phyloP scores from a whole-genome alignment of 2,888 invertebrate species.

The Agonopterix alstromeriana region DNA sequence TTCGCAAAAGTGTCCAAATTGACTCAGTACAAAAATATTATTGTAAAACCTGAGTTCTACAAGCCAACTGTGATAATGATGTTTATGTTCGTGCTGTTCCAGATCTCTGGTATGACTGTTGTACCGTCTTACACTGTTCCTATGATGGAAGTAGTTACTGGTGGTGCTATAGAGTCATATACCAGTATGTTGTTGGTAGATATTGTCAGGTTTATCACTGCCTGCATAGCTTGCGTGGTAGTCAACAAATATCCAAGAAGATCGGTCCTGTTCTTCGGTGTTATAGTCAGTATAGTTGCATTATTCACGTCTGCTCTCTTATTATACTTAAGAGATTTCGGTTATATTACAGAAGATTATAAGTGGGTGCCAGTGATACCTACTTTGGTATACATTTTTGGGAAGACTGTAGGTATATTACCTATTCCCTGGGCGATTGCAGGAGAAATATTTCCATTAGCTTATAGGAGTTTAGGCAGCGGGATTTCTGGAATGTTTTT shows the following conservation, averaged over 20 bases:
- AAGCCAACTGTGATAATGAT: conserved; percentile 79
- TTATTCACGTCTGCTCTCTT: conserved; percentile 68
- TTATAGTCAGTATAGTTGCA: conserved; percentile 74
- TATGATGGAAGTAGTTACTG: conserved; percentile 78
- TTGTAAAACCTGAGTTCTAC: conserved; percentile 70
- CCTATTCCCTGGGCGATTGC: conserved; percentile 85
- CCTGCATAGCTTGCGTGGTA: conserved; percentile 77
- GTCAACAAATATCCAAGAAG: conserved; percentile 78
- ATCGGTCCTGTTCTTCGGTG: conserved; percentile 77
- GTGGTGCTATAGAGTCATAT: conserved; percentile 75
- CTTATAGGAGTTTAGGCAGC: conserved; percentile 79
- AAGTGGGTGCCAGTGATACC: conserved; percentile 68
- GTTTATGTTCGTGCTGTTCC: conserved; percentile 80
- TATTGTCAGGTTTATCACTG: conserved; percentile 75
- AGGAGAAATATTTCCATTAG: conserved; percentile 81
- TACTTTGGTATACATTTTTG: conserved; percentile 73
- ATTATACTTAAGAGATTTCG: conserved; percentile 50
- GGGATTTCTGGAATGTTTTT: conserved; percentile 80
- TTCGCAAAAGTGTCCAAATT: conserved; percentile 43
- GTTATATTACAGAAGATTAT: conserved; percentile 42
- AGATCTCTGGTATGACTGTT: conserved; percentile 83
- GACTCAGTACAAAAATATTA: conserved; percentile 33
- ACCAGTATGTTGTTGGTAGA: conserved; percentile 81
- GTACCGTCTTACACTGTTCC: conserved; percentile 82
- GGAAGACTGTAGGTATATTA: conserved; percentile 76